Base-by-base conservation (phyloP, 1,140 invertebrate genomes). In the Helicoverpa armigera region DNA sequence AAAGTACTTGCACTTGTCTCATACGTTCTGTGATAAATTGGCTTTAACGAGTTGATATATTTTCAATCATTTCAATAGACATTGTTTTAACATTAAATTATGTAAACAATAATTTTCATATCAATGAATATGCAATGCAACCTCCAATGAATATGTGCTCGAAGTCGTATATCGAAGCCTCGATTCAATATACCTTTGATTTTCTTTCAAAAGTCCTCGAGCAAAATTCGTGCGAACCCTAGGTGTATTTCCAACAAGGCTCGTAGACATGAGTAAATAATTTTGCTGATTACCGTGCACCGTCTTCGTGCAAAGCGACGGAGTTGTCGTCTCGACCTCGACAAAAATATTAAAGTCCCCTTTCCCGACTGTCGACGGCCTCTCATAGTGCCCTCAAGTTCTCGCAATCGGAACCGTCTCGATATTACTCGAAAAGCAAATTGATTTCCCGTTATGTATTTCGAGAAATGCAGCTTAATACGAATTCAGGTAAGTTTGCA, bases 261-360 rank as follows among this genome's bases (percentile, higher is more conserved):
- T 76, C 77, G 88, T 82, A 93, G 91, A 93, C 90, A 89, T 93
- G 91, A 89, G 93, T 94, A 94, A 94, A 94, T 93, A 94, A 94
- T 93, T 94, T 93, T 88, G 88, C 88, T 94, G 91, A 94, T 94
- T 94, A 94, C 90, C 91, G 91, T 88, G 87, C 88, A 85, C 78
- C 92, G 85, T 88, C 90, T 90, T 86, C 85, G 82, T 86, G 87
- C 87, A 86, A 89, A 91, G 85, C 87, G 86, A 82, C 79, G 82
- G 72, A 80, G 80, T 81, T 83, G 85, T 85, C 80, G 78, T 81
- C 84, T 74, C 83, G 85, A 86, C 85, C 88, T 86, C 87, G 83
- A 88, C 87, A 91, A 89, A 92, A 93, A 94, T 94, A 94, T 92
- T 91, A 91, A 93, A 92, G 86, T 74, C 81, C 80, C 81, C 29